Conservation (phyloP, 2,113 vertebrate species). For the Apistogramma diplotaenia region DNA sequence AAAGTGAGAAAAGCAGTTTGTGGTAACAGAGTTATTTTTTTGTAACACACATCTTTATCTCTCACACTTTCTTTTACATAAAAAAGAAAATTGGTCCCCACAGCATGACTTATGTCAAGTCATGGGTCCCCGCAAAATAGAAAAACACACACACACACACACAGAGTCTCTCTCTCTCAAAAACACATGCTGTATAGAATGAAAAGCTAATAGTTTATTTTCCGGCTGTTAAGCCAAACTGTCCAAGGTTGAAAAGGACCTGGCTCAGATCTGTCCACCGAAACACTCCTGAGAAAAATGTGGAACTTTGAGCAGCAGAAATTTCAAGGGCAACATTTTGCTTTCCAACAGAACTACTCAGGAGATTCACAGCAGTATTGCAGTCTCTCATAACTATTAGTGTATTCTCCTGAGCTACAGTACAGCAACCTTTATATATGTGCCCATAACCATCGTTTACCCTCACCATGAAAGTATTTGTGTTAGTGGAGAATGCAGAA, state of each 20-base stretch:
- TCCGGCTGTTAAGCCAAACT: constrained; percentile 10
- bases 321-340: constrained; percentile 22
- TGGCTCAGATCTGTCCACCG: neutral
- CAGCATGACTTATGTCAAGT: neutral
- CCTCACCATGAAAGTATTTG: neutral
- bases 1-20: neutral
- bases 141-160: neutral
- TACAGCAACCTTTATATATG: neutral
- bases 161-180: neutral
- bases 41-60: neutral
- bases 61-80: neutral
- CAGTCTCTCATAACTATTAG: neutral
- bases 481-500: neutral
- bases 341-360: neutral
- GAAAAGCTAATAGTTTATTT: constrained; percentile 22
- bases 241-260: neutral
- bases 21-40: neutral
- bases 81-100: neutral
- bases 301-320: neutral
- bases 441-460: constrained; percentile 5
- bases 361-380: neutral
- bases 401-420: constrained; percentile 1
- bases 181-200: neutral
- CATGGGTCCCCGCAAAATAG: neutral
- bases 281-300: neutral